phyloP scores from a whole-genome alignment of 2,113 vertebrate species.

The Podocnemis expansa region DNA sequence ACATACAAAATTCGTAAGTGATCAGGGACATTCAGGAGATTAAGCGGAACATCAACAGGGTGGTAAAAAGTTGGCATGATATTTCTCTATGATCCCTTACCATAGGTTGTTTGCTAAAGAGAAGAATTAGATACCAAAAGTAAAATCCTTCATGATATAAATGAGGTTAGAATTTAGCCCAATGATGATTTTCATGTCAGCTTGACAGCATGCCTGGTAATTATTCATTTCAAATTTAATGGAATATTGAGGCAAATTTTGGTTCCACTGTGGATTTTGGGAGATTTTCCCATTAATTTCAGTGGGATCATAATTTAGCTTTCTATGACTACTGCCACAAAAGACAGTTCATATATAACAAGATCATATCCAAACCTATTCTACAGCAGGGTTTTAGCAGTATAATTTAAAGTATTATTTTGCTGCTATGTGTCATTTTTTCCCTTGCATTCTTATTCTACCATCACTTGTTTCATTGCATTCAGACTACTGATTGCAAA shows the following conservation, averaged over 20 bases:
- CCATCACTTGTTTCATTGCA: slow-evolving; percentile 11
- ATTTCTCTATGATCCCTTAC: neutral
- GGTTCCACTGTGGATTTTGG: neutral
- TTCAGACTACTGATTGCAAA: slow-evolving; percentile 26
- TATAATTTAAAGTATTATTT: neutral
- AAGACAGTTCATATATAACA: neutral
- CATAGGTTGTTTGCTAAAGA: neutral
- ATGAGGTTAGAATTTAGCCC: neutral
- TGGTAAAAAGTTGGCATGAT: neutral
- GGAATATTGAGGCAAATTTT: neutral
- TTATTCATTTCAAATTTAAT: neutral
- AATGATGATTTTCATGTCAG: neutral
- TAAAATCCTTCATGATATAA: neutral
- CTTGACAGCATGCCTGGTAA: neutral
- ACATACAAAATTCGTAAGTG: neutral
- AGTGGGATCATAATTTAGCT: neutral
- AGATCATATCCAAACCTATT: neutral
- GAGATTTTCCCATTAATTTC: neutral
- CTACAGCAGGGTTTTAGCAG: neutral
- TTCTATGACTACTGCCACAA: neutral
- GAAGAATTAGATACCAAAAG: neutral
- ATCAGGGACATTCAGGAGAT: neutral
- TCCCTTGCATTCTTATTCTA: rapidly evolving
- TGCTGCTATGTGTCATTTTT: neutral
- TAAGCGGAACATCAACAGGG: neutral